These are phyloP conservation scores for Ditylenchus weischeri DNA, from an alignment of 2,888 invertebrate species.

Conservation along the genomic window DNA sequence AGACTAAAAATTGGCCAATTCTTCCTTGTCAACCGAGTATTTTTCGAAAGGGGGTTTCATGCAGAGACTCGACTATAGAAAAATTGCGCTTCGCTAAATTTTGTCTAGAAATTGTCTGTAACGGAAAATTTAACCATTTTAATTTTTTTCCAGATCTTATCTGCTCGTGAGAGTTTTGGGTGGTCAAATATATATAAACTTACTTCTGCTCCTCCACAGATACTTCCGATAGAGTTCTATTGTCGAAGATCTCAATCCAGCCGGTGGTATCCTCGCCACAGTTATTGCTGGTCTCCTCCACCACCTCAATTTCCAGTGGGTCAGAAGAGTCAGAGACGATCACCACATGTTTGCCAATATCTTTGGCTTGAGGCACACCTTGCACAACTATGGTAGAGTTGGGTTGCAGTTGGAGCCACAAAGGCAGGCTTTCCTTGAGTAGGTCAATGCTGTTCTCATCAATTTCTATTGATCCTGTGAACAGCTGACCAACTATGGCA, in stretches of 20 bases:
- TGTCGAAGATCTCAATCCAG: conserved; percentile 24
- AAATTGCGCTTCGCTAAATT: too few relatives aligned
- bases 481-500: too few relatives aligned
- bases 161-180: too few relatives aligned
- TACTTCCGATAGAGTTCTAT: not conserved
- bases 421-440: not conserved
- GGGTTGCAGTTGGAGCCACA: conserved; percentile 13
- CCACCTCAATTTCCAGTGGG: conserved; percentile 18
- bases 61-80: too few relatives aligned
- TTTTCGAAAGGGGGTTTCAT: too few relatives aligned
- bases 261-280: conserved; percentile 21
- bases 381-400: conserved; percentile 8
- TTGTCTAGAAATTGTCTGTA: too few relatives aligned
- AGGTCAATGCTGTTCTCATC: too few relatives aligned
- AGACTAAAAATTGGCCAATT: too few relatives aligned
- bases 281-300: conserved; percentile 19
- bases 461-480: too few relatives aligned
- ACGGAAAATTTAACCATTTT: too few relatives aligned
- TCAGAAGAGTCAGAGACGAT: conserved; percentile 5
- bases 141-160: not conserved
- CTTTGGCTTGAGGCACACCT: conserved; percentile 20
- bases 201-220: conserved; percentile 22
- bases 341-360: conserved; percentile 18
- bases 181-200: not conserved
- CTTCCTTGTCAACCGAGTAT: too few relatives aligned